phyloP scores from a whole-genome alignment of 1,140 invertebrate genomes.

The Apocrypta bakeri region DNA sequence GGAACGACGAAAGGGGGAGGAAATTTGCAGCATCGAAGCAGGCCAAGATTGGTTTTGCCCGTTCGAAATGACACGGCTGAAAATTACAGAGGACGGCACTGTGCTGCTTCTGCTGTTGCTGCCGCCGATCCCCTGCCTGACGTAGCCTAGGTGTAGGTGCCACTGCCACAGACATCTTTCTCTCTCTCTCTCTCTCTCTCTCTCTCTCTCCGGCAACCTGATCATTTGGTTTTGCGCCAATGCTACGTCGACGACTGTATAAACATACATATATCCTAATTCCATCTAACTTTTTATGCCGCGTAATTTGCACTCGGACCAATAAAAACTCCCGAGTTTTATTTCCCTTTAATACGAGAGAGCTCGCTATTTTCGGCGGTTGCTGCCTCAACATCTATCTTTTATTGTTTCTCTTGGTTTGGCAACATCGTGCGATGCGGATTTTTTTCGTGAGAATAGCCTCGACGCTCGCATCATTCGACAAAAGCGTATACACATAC shows the following conservation, averaged over 20 bases:
- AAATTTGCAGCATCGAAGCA: conserved; percentile 22
- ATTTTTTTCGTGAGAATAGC: too few species aligned
- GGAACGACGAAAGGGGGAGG: conserved; percentile 5
- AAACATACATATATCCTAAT: conserved; percentile 14
- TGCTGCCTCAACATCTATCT: too few species aligned
- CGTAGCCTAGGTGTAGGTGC: conserved; percentile 44
- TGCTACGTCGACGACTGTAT: not conserved
- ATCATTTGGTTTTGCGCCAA: not conserved
- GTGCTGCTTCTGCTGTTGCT: not conserved
- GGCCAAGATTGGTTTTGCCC: conserved; percentile 47
- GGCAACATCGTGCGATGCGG: too few species aligned
- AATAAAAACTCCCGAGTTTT: conserved; percentile 18
- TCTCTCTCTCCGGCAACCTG: not conserved
- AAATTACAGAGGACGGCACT: conserved; percentile 64
- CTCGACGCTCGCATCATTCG: too few species aligned
- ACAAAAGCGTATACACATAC: too few species aligned
- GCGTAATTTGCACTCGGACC: conserved; percentile 22
- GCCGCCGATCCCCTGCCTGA: not conserved
- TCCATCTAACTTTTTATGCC: conserved; percentile 26
- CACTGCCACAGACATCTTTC: not conserved
- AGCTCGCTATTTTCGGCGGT: not conserved
- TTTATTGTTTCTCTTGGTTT: too few species aligned
- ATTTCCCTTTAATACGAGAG: conserved; percentile 34
- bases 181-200: too few species aligned
- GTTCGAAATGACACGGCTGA: conserved; percentile 60